Evolutionary conservation across 2,113 vertebrate species (phyloP).

Genomic region (Epinephelus cyanopodus): DNA sequence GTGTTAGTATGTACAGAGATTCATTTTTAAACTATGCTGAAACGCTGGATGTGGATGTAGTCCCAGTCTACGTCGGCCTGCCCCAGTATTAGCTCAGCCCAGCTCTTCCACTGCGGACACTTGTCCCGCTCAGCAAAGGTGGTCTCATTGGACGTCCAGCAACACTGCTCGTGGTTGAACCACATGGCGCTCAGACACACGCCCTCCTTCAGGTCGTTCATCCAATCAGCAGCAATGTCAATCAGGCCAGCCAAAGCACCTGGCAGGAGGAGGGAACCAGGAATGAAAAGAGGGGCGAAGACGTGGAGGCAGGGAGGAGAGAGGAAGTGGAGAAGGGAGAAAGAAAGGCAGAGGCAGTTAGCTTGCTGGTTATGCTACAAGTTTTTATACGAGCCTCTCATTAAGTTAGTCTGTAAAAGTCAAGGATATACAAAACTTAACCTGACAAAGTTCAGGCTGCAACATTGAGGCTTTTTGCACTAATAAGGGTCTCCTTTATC

Average conservation of each 20-base stretch:
- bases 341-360: background rate
- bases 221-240: slow-evolving; percentile 98
- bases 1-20: too few relatives aligned
- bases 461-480: background rate
- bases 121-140: slow-evolving; percentile 98
- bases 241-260: slow-evolving; percentile 98
- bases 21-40: too few relatives aligned
- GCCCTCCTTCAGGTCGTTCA: slow-evolving; percentile 98
- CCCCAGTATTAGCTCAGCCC: slow-evolving; percentile 97
- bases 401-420: background rate
- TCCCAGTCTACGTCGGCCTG: slow-evolving; percentile 91
- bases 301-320: slow-evolving; percentile 5
- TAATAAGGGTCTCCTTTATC: background rate
- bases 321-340: background rate
- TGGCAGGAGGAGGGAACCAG: slow-evolving; percentile 61
- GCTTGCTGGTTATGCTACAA: background rate
- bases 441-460: background rate
- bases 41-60: too few relatives aligned
- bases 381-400: background rate
- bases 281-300: background rate
- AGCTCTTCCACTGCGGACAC: slow-evolving; percentile 98
- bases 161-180: slow-evolving; percentile 99
- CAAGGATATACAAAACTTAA: background rate
- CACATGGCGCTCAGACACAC: slow-evolving; percentile 96
- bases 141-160: slow-evolving; percentile 96